Evolutionary conservation across 2,888 invertebrate species (phyloP).

Genomic region (Branchellion lobata): DNA sequence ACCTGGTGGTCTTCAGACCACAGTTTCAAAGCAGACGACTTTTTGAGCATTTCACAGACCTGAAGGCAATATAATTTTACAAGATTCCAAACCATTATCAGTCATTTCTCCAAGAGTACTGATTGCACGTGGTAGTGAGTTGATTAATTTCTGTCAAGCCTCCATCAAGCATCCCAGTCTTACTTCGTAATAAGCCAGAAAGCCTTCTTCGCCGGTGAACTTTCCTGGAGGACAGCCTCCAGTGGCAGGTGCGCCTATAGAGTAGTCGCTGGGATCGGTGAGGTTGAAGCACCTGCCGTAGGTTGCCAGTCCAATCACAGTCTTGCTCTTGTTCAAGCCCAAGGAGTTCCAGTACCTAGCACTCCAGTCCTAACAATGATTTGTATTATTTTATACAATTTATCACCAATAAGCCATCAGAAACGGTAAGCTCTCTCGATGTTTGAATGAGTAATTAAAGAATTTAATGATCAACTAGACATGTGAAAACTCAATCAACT

Average conservation of each 20-base stretch:
- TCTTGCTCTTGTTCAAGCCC: slow-evolving; percentile 55
- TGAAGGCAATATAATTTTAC: background rate
- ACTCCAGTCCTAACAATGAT: slow-evolving; percentile 51
- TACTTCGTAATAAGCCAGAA: slow-evolving; percentile 58
- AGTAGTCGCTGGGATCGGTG: slow-evolving; percentile 48
- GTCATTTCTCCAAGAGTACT: no score
- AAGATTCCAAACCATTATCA: background rate
- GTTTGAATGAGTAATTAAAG: no score
- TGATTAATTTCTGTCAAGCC: no score
- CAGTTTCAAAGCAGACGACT: background rate
- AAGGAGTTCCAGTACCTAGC: slow-evolving; percentile 55
- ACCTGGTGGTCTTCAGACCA: slow-evolving; percentile 28
- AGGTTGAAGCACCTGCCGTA: slow-evolving; percentile 57
- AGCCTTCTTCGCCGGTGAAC: slow-evolving; percentile 56
- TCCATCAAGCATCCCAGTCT: background rate
- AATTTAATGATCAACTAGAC: no score
- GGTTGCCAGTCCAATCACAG: slow-evolving; percentile 56
- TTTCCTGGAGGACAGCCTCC: slow-evolving; percentile 53
- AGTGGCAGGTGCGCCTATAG: slow-evolving; percentile 54
- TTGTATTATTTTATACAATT: no score
- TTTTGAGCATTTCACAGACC: slow-evolving; percentile 13
- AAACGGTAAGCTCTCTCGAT: no score
- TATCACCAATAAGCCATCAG: no score
- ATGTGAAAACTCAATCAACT: no score
- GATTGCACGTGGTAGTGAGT: no score